Base-by-base conservation (phyloP, 2,113 vertebrate genomes). In the Equus quagga region DNA sequence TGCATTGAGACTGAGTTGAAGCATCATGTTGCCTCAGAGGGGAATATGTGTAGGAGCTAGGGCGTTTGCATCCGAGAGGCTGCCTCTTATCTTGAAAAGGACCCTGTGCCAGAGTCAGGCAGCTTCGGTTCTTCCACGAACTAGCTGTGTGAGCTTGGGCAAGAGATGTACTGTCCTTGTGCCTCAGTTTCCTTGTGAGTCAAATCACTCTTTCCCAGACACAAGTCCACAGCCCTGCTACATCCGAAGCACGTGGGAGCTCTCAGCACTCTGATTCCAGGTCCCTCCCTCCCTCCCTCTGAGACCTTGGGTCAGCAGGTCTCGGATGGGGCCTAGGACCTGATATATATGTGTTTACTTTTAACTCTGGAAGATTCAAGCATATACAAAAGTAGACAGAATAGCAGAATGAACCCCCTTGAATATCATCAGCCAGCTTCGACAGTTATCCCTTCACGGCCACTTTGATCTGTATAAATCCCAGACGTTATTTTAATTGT, bases 341-440 rank as follows among this genome's bases (percentile, higher is more conserved):
- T 41, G 21, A 33, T 65, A 26, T 87, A 13, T n/a, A 18, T 51
- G 14, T 83, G 15, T 79, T 73, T 70, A 28, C 10, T 84, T 92
- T 94, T 49, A 89, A 75, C 80, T 13, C 21, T 62, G 31, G n/a
- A 76, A 76, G 92, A 67, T 89, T 80, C 67, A 94, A 82, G 72
- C 11, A 21, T 65, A 26, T 1, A 6, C 21, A 72, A 46, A 94
- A 90, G 12, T 49, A 46, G 15, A 67, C 36, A 58, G 28, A 49
- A 28, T 46, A 75, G 23, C 70, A 44, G 56, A 65, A 49, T 72
- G 49, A 89, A 36, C 15, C 11, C 36, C 21, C 54, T 79, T 5
- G 12, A 70, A 56, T 56, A 5, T 41, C 13, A 24, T 80, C 31
- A 62, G 12, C 56, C 7, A 49, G 44, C 78, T 51, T 73, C 65